Base-by-base conservation (phyloP, 2,888 invertebrate species). In the Polyploca ridens region DNA sequence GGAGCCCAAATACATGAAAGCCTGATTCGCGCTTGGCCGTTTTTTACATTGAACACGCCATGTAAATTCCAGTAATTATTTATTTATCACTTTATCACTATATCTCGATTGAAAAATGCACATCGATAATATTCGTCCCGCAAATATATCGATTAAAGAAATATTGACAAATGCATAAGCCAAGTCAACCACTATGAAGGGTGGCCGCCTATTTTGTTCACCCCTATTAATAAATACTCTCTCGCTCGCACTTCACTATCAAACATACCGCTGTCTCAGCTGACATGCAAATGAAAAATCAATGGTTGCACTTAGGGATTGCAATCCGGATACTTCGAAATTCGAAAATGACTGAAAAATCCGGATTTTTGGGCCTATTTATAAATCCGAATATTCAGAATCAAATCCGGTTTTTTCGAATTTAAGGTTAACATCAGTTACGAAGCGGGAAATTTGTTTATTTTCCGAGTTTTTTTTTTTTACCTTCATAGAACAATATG, bases 271-370 rank as follows among this genome's bases (percentile, higher is more conserved):
- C 68, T 33, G 27, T 78, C 75, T 66, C 71, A 63, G 41, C 69
- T 64, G 49, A 59, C 70, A 76, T 76, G 71, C 72, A 75, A 78
- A 78, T 78, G 72, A 78, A 75, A 78, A 78, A 78, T 78, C 78
- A 75, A 78, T 76, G 75, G 64, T 63, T 69, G 69, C 74, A 71
- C 69, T 71, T 66, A n/a, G n/a, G n/a, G n/a, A n/a, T n/a, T n/a
- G n/a, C n/a, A n/a, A n/a, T n/a, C n/a, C n/a, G n/a, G n/a, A n/a
- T n/a, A n/a, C n/a, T n/a, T n/a, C n/a, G n/a, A n/a, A n/a, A n/a
- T n/a, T n/a, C n/a, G n/a, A n/a, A n/a, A n/a, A n/a, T n/a, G n/a
- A n/a, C n/a, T n/a, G n/a, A n/a, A n/a, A n/a, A n/a, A n/a, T n/a
- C n/a, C n/a, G n/a, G n/a, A n/a, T n/a, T n/a, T n/a, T n/a, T n/a